A percentile compares a stretch with the other conserved stretches of the same genome.
Conservation (phyloP, 2,797 vertebrate genomes). For the Pelochelys cantorii region DNA sequence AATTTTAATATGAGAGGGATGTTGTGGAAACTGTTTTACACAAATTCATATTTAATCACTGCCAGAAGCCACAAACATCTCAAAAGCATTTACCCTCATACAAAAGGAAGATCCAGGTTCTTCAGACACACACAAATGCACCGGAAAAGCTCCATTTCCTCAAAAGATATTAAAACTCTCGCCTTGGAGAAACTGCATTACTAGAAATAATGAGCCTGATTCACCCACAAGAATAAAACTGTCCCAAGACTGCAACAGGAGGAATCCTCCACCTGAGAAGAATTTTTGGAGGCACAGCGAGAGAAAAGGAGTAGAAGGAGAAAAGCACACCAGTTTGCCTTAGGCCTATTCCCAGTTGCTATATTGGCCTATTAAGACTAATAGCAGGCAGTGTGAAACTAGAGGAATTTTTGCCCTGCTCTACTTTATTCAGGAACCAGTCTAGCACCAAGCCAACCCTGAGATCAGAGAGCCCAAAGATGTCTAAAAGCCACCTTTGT, state of each 20-base stretch:
- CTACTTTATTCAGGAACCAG: not conserved
- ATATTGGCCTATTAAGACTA: accelerated
- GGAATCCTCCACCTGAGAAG: not conserved
- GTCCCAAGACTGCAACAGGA: not conserved
- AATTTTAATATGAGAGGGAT: not conserved
- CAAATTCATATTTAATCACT: not conserved
- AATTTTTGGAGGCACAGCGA: not conserved
- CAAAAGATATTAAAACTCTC: not conserved
- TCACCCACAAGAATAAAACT: not conserved
- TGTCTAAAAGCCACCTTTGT: not conserved
- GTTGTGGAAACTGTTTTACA: not conserved
- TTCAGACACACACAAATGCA: not conserved
- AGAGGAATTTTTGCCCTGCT: not conserved
- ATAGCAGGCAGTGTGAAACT: not conserved
- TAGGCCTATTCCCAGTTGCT: not conserved
- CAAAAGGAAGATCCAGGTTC: not conserved
- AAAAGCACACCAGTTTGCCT: not conserved
- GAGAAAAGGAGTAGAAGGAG: not conserved
- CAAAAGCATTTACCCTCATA: not conserved
- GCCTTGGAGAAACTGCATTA: not conserved
- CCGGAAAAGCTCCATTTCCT: not conserved
- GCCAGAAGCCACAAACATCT: not conserved
- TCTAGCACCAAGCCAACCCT: not conserved
- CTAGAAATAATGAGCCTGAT: not conserved
- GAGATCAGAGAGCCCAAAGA: not conserved